phyloP scores from a whole-genome alignment of 2,797 vertebrate genomes.

The Periparus ater region DNA sequence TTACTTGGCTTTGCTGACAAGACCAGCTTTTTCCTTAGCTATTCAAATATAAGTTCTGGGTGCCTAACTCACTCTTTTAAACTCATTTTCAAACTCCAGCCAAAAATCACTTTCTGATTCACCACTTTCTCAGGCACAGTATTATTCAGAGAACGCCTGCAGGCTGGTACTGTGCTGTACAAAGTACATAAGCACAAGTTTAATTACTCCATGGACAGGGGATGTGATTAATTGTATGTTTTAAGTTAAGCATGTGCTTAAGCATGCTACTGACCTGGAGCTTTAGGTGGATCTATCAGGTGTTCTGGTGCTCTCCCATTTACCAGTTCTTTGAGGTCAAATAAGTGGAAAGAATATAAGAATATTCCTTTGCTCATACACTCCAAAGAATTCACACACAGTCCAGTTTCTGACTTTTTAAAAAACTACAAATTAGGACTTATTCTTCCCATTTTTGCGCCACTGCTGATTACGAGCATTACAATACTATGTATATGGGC shows the following conservation, averaged over 20 bases:
- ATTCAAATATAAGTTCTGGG: slow-evolving; percentile 20
- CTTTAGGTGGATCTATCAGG: neutral
- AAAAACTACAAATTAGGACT: neutral
- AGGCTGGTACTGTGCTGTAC: slow-evolving; percentile 22
- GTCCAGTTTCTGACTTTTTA: neutral
- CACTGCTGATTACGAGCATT: neutral
- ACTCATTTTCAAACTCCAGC: slow-evolving; percentile 38
- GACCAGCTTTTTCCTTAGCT: slow-evolving; percentile 8
- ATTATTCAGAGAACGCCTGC: slow-evolving; percentile 32
- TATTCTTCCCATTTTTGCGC: neutral
- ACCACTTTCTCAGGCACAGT: slow-evolving; percentile 51
- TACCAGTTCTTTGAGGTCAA: neutral
- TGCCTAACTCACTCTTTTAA: slow-evolving; percentile 2
- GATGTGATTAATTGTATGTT: slow-evolving; percentile 47
- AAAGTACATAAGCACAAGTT: slow-evolving; percentile 32
- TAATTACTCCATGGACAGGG: slow-evolving; percentile 27
- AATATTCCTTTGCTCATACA: neutral
- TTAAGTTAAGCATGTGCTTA: slow-evolving; percentile 47
- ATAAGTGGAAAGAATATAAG: neutral
- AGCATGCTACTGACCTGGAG: neutral
- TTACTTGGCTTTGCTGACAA: neutral
- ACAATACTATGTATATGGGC: neutral
- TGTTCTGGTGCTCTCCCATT: neutral
- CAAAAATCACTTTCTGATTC: slow-evolving; percentile 61
- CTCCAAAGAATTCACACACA: neutral